phyloP scores from a whole-genome alignment of 2,797 vertebrate genomes.

The Setipinna tenuifilis region DNA sequence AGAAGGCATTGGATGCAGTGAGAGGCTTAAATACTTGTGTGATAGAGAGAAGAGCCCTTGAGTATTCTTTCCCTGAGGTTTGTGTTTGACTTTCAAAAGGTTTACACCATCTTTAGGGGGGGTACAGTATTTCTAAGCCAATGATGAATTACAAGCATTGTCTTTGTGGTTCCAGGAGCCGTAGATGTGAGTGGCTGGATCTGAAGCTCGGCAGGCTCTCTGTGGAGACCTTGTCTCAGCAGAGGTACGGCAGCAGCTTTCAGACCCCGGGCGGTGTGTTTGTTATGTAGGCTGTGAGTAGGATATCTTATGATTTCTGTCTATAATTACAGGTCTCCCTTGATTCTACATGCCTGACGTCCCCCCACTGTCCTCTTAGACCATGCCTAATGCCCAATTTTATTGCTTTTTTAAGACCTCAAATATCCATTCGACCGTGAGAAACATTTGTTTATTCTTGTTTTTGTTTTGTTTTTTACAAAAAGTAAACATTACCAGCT shows the following conservation, averaged over 20 bases:
- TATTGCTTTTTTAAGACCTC: slow-evolving; percentile 48
- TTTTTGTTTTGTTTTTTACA: slow-evolving; percentile 48
- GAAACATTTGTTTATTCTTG: slow-evolving; percentile 56
- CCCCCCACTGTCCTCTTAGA: slow-evolving; percentile 43
- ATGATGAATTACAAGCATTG: not conserved
- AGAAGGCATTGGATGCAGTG: not conserved
- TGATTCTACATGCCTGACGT: slow-evolving; percentile 28
- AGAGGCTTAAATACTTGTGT: slow-evolving; percentile 4
- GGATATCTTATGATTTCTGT: slow-evolving; percentile 63
- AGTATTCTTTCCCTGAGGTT: not conserved
- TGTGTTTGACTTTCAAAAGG: not conserved
- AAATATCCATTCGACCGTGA: slow-evolving; percentile 47
- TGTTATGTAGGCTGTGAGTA: slow-evolving; percentile 42
- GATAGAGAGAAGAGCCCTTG: not conserved
- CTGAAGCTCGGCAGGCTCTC: not conserved
- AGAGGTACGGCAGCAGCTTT: slow-evolving; percentile 41
- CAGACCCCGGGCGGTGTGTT: slow-evolving; percentile 45
- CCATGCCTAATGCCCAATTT: slow-evolving; percentile 33
- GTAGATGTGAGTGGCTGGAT: not conserved
- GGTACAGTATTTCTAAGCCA: not conserved
- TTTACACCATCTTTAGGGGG: not conserved
- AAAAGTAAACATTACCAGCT: slow-evolving; percentile 50
- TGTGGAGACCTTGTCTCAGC: not conserved
- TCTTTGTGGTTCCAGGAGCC: not conserved
- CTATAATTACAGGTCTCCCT: slow-evolving; percentile 67